Evolutionary conservation across 92 coral and sea anemone genomes (phyloP), one percentile per base, ranked within the genome.

Genomic region (Actinostola sp.): DNA sequence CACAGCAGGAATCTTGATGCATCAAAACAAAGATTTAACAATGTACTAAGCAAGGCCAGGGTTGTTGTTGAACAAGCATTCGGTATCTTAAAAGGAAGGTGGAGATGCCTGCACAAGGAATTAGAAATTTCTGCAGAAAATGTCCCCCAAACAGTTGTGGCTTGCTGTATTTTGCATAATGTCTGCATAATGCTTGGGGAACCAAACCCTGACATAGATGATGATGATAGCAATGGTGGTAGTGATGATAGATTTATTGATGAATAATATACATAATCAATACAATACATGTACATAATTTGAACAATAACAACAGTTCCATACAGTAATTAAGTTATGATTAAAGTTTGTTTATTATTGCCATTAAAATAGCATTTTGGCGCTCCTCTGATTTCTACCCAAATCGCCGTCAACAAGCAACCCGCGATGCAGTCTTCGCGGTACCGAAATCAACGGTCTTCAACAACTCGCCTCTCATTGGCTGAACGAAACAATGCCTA

Each of bases 91-190:
- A 77, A 66, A 43, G 82, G 75, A 26, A 51, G 82, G 59, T 66
- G 82, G 82, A 34, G 75, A n/a, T 77, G 82, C 51, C 31, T 77
- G 23, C 60, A 15, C 20, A 53, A 58, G 55, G 59, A 29, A 67
- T 61, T 77, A n/a, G 75, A 77, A 67, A 15, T 41, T 20, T 11
- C 15, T 26, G 26, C 73, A 65, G 75, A 54, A 38, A 69, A 58
- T 25, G 66, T 65, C 48, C 82, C 82, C 24, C 53, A 66, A 66
- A 66, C 75, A 0, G 63, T 66, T 30, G 12, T 51, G 2, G 75
- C 74, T 43, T 77, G 82, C 26, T 66, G 74, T 49, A 66, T 61
- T 72, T 59, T 72, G 66, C 68, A 57, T 35, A 72, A 57, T 38
- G 30, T 41, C 20, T 72, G 67, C 31, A 45, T 61, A 16, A 55